Evolutionary conservation across 2,113 vertebrate genomes (phyloP).

Genomic region (Alexandromys fortis): DNA sequence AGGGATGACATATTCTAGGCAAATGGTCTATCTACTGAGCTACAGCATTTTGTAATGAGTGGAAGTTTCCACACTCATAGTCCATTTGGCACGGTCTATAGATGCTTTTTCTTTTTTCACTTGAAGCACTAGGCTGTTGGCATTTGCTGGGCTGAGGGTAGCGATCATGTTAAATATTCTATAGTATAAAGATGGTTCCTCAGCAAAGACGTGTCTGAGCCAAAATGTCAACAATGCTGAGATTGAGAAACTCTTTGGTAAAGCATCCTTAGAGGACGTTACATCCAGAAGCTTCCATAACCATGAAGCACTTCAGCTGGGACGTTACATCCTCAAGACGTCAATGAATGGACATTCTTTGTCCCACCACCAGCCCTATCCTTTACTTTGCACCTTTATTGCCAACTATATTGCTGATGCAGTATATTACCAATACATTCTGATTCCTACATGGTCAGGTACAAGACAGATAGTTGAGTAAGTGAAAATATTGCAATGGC

Average conservation of each 20-base stretch:
- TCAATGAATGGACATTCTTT: background rate
- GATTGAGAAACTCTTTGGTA: background rate
- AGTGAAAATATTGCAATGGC: background rate
- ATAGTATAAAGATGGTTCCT: background rate
- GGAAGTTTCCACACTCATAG: too few species aligned
- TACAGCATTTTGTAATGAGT: background rate
- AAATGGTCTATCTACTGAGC: background rate
- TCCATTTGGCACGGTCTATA: background rate
- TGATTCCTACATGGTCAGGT: conserved; percentile 15
- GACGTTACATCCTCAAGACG: background rate
- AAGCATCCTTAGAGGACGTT: background rate
- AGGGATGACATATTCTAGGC: background rate
- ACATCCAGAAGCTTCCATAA: background rate
- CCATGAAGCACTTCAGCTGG: background rate
- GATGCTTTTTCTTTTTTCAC: background rate
- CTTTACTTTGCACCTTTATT: background rate
- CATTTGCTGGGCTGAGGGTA: background rate
- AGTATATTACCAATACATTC: background rate
- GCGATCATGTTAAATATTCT: background rate
- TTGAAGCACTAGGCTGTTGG: background rate
- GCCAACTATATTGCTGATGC: background rate
- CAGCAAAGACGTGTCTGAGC: background rate
- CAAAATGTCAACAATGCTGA: background rate
- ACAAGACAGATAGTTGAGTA: background rate
- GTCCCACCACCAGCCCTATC: background rate